Percentiles rank a stretch among this genome's conserved stretches.
phyloP scores from a whole-genome alignment of 1,140 invertebrate genomes.

The Lutraria rhynchaena region DNA sequence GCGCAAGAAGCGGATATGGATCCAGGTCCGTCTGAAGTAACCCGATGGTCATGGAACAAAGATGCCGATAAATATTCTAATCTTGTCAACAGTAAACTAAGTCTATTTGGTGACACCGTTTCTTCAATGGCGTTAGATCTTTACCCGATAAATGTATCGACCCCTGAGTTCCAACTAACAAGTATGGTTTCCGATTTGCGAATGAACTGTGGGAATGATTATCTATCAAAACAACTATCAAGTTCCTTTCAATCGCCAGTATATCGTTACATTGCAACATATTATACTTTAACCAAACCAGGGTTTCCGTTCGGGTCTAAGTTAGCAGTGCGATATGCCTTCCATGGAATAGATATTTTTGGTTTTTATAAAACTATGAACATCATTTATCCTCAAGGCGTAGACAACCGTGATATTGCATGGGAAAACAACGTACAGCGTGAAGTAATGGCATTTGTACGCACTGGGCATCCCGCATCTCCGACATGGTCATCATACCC shows the following conservation, averaged over 20 bases:
- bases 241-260: constrained; percentile 22
- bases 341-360: constrained; percentile 63
- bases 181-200: constrained; percentile 35
- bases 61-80: constrained; percentile 33
- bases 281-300: background rate
- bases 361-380: constrained; percentile 60
- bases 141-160: constrained; percentile 25
- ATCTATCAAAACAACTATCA: constrained; percentile 1
- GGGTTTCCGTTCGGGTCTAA: background rate
- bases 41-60: constrained; percentile 53
- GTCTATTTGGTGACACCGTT: constrained; percentile 20
- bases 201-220: constrained; percentile 37
- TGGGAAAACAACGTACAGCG: constrained; percentile 22
- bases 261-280: constrained; percentile 46
- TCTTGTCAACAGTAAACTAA: constrained; percentile 20
- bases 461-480: background rate
- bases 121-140: constrained; percentile 9
- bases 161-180: constrained; percentile 35
- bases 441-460: constrained; percentile 31
- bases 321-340: constrained; percentile 50
- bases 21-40: constrained; percentile 11
- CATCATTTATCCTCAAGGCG: background rate
- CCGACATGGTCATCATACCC: constrained; percentile 17
- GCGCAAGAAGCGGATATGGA: constrained; percentile 57
- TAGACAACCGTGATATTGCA: constrained; percentile 11